Evolutionary conservation across 2,888 invertebrate genomes (phyloP).

Genomic region (Polyommatus icarus): DNA sequence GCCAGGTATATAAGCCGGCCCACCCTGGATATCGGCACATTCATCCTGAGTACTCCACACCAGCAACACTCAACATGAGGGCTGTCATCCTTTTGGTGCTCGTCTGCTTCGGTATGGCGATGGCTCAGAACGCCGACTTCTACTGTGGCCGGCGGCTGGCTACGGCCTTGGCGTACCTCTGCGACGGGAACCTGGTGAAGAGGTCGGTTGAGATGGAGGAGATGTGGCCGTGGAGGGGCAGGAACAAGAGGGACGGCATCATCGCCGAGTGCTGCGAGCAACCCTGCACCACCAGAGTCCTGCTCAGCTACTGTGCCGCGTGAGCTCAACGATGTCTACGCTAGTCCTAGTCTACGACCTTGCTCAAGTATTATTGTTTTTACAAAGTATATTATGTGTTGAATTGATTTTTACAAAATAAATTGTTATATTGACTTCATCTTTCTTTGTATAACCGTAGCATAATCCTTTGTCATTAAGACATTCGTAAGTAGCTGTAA

Average conservation of each 20-base stretch:
- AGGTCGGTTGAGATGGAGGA: conserved; percentile 32
- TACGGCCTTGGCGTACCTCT: conserved; percentile 40
- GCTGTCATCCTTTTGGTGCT: conserved; percentile 23
- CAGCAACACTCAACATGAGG: conserved; percentile 33
- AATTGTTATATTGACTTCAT: neutral
- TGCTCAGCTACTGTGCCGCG: conserved; percentile 46
- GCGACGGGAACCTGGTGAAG: conserved; percentile 39
- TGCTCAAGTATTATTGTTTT: conserved; percentile 16
- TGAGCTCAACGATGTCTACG: neutral
- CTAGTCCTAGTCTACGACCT: neutral
- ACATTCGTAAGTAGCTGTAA: neutral
- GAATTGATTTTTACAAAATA: neutral
- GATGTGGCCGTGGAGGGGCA: conserved; percentile 44
- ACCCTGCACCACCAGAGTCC: conserved; percentile 46
- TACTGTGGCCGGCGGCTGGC: conserved; percentile 41
- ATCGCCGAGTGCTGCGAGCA: conserved; percentile 52
- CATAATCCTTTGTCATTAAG: neutral
- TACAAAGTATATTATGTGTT: conserved; percentile 9
- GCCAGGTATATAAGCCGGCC: conserved; percentile 31
- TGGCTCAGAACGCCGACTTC: conserved; percentile 30
- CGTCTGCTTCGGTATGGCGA: conserved; percentile 14
- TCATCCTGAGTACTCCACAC: neutral
- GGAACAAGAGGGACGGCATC: conserved; percentile 47
- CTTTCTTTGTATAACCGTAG: neutral
- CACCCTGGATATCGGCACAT: neutral